Conservation (phyloP, 2,888 invertebrate species). For the Camptogramma bilineatum region DNA sequence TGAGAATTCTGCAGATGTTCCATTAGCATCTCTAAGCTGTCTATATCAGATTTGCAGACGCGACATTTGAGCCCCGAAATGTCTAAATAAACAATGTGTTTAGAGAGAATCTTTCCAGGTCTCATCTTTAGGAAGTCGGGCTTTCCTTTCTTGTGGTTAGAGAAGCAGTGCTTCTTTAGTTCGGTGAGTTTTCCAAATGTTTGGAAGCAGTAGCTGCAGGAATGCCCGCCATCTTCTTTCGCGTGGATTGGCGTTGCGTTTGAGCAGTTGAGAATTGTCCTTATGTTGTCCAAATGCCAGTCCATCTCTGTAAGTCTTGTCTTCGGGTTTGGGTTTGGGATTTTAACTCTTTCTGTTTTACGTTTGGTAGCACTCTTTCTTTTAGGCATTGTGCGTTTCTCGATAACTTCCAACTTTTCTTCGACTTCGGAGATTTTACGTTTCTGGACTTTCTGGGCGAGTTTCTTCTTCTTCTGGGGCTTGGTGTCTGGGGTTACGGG, state of each 20-base stretch:
- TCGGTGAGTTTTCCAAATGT: constrained; percentile 62
- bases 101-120: constrained; percentile 47
- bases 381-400: constrained; percentile 20
- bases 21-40: constrained; percentile 58
- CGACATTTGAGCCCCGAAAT: constrained; percentile 63
- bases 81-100: constrained; percentile 66
- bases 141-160: constrained; percentile 44
- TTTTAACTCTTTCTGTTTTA: constrained; percentile 26
- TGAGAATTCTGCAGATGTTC: constrained; percentile 63
- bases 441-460: constrained; percentile 41
- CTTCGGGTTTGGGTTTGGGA: constrained; percentile 42
- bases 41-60: constrained; percentile 54
- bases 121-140: constrained; percentile 57
- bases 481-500: constrained; percentile 43
- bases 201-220: constrained; percentile 67
- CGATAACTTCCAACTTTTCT: constrained; percentile 23
- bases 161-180: constrained; percentile 60
- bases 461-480: constrained; percentile 26
- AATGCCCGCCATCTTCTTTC: constrained; percentile 57
- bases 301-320: constrained; percentile 58
- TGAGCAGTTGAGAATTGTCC: constrained; percentile 58
- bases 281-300: constrained; percentile 68
- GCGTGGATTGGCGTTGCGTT: constrained; percentile 70
- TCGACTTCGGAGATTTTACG: constrained; percentile 30
- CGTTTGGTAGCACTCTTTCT: constrained; percentile 25